These are phyloP conservation scores for Cariama cristata DNA, from an alignment of 2,113 vertebrate genomes.

Conservation along the genomic window DNA sequence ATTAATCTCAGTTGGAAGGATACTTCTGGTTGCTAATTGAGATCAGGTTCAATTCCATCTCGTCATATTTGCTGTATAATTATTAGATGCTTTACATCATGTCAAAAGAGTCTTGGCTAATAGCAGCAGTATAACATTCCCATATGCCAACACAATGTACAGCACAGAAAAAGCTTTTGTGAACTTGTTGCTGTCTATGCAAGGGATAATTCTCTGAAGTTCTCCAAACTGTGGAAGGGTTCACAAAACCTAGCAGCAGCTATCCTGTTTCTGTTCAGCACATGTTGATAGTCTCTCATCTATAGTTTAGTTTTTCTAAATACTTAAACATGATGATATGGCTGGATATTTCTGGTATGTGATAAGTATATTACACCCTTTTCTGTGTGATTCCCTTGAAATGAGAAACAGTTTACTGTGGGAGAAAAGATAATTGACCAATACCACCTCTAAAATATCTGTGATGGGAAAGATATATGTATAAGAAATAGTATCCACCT, in stretches of 20 bases:
- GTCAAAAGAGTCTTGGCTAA: slow-evolving; percentile 13
- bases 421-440: not conserved
- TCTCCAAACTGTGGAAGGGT: not conserved
- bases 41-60: slow-evolving; percentile 61
- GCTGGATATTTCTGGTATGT: not conserved
- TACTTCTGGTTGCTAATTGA: slow-evolving; percentile 71
- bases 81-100: slow-evolving; percentile 62
- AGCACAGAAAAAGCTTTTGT: not conserved
- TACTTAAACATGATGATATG: not conserved
- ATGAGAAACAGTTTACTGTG: not conserved
- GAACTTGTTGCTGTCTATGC: not conserved
- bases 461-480: not conserved
- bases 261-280: not conserved
- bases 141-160: not conserved
- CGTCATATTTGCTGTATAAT: slow-evolving; percentile 48
- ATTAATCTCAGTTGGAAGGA: slow-evolving; percentile 67
- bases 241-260: not conserved
- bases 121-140: not conserved
- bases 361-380: not conserved
- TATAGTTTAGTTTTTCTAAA: not conserved
- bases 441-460: not conserved
- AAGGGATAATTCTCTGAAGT: not conserved
- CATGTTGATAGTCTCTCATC: not conserved
- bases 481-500: not conserved
- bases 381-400: not conserved